Conservation (phyloP, 2,888 invertebrate genomes). For the Ptychoptera contaminata region DNA sequence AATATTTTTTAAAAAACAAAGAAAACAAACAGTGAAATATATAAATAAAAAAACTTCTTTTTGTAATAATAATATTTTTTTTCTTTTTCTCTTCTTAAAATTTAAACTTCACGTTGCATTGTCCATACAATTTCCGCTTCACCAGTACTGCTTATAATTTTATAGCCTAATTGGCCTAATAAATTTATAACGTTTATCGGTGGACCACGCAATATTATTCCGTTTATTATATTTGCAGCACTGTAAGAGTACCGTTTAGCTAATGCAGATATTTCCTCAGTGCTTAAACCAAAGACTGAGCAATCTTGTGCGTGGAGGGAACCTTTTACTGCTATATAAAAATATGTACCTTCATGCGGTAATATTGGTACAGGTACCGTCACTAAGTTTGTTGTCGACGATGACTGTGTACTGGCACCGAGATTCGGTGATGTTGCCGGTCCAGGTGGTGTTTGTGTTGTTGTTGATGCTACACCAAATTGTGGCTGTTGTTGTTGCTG, state of each 20-base stretch:
- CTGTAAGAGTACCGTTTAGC: conserved; percentile 51
- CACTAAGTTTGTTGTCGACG: conserved; percentile 20
- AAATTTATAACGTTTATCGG: conserved; percentile 57
- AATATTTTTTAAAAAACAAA: background rate
- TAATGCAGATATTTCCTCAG: conserved; percentile 52
- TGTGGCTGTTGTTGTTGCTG: conserved; percentile 6
- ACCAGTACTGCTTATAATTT: conserved; percentile 60
- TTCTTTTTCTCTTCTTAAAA: conserved; percentile 5
- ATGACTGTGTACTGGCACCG: background rate
- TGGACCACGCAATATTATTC: conserved; percentile 50
- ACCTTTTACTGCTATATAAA: conserved; percentile 65
- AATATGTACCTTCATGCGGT: conserved; percentile 36
- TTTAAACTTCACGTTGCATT: conserved; percentile 57
- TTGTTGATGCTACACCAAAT: conserved; percentile 6
- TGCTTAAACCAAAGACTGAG: conserved; percentile 58
- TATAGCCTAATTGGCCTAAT: conserved; percentile 60
- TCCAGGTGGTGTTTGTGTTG: conserved; percentile 6
- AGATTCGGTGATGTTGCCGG: background rate
- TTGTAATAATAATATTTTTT: conserved; percentile 2
- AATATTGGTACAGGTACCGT: conserved; percentile 31
- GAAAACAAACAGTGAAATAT: background rate
- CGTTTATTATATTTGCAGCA: conserved; percentile 49
- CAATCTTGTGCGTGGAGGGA: conserved; percentile 60
- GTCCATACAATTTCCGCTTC: conserved; percentile 75
- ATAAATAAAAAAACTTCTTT: conserved; percentile 4